Conservation (phyloP, 2,113 vertebrate species). For the Pavo muticus region DNA sequence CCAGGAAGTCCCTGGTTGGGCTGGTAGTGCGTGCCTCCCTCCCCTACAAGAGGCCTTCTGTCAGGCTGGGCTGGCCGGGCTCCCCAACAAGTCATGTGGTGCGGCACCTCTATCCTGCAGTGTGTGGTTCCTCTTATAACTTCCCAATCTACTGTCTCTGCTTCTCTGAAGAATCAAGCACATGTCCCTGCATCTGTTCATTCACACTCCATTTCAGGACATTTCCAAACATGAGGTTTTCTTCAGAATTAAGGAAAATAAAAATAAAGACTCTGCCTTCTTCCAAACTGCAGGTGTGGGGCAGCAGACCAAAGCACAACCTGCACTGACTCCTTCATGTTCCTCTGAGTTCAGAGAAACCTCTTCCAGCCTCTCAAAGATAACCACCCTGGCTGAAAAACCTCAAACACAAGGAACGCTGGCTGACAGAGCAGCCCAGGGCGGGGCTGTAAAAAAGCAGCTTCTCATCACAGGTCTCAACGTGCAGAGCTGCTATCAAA, state of each 20-base stretch:
- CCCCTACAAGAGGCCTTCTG: not conserved
- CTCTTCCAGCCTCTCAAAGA: not conserved
- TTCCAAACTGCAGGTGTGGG: not conserved
- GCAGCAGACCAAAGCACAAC: not conserved
- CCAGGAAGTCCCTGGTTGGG: not conserved
- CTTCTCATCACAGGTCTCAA: constrained; percentile 3
- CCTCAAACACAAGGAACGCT: not conserved
- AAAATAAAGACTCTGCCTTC: not conserved
- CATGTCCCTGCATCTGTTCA: not conserved
- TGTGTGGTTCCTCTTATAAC: constrained; percentile 5
- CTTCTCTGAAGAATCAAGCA: constrained; percentile 29
- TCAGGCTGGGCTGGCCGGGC: not conserved
- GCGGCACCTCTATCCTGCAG: constrained; percentile 1
- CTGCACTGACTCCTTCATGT: not conserved
- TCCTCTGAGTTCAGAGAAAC: not conserved
- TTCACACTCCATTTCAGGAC: not conserved
- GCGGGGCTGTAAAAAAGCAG: not conserved
- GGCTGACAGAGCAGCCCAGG: not conserved
- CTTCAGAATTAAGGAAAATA: not conserved
- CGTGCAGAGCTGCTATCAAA: not conserved
- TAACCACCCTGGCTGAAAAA: not conserved
- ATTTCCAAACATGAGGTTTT: not conserved
- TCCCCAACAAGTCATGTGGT: not conserved
- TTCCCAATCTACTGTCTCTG: not conserved
- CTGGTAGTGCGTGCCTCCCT: not conserved